These are phyloP conservation scores for Enteromius afrohamiltoni DNA, from an alignment of 2,797 vertebrate species.

Conservation along the genomic window DNA sequence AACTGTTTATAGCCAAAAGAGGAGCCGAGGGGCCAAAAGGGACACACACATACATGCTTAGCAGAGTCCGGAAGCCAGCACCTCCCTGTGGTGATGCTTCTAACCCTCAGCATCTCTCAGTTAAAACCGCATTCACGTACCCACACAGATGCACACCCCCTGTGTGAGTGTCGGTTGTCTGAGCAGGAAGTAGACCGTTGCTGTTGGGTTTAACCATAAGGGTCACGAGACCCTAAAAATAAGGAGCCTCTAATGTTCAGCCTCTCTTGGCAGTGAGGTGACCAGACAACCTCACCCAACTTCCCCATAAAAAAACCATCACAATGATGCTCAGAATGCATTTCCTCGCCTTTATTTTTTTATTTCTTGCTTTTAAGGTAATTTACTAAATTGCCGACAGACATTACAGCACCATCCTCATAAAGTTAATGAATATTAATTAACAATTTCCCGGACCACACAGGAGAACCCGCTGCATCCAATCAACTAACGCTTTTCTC, in stretches of 20 bases:
- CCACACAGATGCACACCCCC: slow-evolving; percentile 47
- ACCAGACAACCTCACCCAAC: neutral
- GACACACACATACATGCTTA: slow-evolving; percentile 6
- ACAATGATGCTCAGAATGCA: slow-evolving; percentile 12
- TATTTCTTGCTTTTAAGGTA: slow-evolving; percentile 23
- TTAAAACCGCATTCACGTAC: slow-evolving; percentile 56
- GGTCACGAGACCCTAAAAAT: slow-evolving; percentile 51
- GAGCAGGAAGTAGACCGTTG: slow-evolving; percentile 66
- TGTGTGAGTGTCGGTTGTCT: slow-evolving; percentile 58
- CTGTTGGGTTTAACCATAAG: slow-evolving; percentile 62
- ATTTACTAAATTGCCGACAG: slow-evolving; percentile 38
- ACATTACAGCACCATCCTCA: slow-evolving; percentile 21
- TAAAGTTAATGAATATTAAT: slow-evolving; percentile 49
- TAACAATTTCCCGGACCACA: slow-evolving; percentile 49
- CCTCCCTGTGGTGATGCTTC: slow-evolving; percentile 56
- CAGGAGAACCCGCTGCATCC: slow-evolving; percentile 51
- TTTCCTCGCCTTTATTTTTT: neutral
- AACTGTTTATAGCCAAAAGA: slow-evolving; percentile 80
- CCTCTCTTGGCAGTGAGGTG: slow-evolving; percentile 6
- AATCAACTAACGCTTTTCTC: slow-evolving; percentile 55
- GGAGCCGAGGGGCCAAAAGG: slow-evolving; percentile 63
- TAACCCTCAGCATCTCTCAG: slow-evolving; percentile 59
- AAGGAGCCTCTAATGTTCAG: neutral
- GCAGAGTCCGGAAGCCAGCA: slow-evolving; percentile 59
- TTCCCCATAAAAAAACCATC: slow-evolving; percentile 1